Evolutionary conservation across 1,140 invertebrate species (phyloP).

Genomic region (Hyles vespertilio): DNA sequence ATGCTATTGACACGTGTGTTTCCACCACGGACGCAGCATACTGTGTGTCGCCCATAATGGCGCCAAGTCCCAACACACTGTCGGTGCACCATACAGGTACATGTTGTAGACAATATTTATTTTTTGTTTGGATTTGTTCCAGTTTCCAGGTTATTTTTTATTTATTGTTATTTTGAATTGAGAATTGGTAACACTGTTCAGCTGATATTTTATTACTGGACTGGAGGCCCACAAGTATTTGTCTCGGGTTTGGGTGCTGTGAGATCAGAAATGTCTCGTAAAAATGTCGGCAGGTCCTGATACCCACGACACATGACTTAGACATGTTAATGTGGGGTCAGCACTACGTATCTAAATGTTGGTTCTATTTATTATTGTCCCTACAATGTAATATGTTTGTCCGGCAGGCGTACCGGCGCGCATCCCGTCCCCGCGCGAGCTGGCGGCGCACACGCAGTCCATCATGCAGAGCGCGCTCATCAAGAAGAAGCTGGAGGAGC

Average conservation of each 20-base stretch:
- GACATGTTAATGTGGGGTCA: too few species aligned
- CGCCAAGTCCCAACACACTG: slow-evolving; percentile 79
- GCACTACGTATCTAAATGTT: too few species aligned
- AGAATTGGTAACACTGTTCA: too few species aligned
- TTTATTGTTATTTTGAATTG: background rate
- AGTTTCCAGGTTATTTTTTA: background rate
- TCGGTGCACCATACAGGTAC: slow-evolving; percentile 79
- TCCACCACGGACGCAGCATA: slow-evolving; percentile 77
- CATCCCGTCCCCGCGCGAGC: slow-evolving; percentile 88
- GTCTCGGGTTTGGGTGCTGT: too few species aligned
- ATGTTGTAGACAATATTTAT: slow-evolving; percentile 7
- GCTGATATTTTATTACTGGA: too few species aligned
- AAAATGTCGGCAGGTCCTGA: too few species aligned
- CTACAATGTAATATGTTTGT: slow-evolving; percentile 3
- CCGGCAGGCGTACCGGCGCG: slow-evolving; percentile 79
- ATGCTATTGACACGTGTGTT: background rate
- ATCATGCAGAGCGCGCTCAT: slow-evolving; percentile 90
- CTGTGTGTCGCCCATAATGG: slow-evolving; percentile 81
- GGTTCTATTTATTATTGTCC: too few species aligned
- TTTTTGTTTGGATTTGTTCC: background rate
- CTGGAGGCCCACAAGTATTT: too few species aligned
- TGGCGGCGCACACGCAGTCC: slow-evolving; percentile 87
- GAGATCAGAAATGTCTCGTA: too few species aligned
- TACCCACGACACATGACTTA: too few species aligned
- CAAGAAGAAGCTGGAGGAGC: slow-evolving; percentile 91